Conservation (phyloP, 30 jellyfish, hydroid and myxozoan genomes). For the Cassiopea xamachana region DNA sequence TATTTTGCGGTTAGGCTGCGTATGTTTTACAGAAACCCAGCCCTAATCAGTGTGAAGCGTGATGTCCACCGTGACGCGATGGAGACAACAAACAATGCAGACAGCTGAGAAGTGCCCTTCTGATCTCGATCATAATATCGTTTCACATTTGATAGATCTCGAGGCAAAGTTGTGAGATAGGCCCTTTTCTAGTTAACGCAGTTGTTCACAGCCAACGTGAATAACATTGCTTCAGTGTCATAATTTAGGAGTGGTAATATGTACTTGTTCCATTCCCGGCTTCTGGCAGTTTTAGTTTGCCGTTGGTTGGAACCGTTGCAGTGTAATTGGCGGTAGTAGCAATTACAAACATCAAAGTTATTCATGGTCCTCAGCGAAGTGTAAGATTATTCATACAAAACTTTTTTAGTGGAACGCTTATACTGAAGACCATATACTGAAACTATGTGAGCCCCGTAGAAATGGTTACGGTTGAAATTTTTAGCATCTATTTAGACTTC, state of each 20-base stretch:
- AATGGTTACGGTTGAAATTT: too few relatives aligned
- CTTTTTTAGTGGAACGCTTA: background rate
- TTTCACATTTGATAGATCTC: background rate
- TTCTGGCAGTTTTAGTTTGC: background rate
- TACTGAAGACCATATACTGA: too few relatives aligned
- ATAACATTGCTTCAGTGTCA: background rate
- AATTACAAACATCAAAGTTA: background rate
- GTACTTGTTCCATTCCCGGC: slow-evolving; percentile 15
- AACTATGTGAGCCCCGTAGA: too few relatives aligned
- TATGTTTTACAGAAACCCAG: slow-evolving; percentile 40
- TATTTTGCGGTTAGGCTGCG: background rate
- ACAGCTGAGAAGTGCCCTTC: slow-evolving; percentile 46
- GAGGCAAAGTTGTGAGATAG: background rate
- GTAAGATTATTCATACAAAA: background rate
- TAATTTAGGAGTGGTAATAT: background rate
- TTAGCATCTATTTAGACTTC: too few relatives aligned
- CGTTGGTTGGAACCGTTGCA: background rate
- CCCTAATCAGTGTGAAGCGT: slow-evolving; percentile 54
- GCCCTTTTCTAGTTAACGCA: background rate
- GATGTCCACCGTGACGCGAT: slow-evolving; percentile 67
- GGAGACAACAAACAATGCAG: slow-evolving; percentile 63
- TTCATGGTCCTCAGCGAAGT: background rate
- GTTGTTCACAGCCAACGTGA: background rate
- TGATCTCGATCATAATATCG: background rate
- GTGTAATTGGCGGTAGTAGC: background rate